Percentiles rank a stretch among this genome's conserved stretches.
These are phyloP conservation scores for Semibalanus balanoides DNA, from an alignment of 1,140 invertebrate genomes.

Conservation along the genomic window DNA sequence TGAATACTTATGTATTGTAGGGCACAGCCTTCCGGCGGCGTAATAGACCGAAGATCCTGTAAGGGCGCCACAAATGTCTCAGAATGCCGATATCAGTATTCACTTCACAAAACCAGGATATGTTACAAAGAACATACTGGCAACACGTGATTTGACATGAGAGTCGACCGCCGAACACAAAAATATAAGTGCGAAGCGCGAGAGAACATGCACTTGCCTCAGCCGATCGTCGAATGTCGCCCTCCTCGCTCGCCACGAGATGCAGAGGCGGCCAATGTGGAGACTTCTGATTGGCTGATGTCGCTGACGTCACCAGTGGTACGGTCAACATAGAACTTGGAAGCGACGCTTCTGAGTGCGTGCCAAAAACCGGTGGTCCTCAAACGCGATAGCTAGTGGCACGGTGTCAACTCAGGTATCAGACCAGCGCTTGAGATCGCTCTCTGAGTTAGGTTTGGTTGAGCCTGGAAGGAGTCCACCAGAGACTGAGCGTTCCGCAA, in stretches of 20 bases:
- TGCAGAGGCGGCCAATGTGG: conserved; percentile 11
- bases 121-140: neutral
- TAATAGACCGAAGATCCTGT: neutral
- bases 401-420: too few relatives aligned
- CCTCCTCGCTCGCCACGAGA: neutral
- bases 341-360: too few relatives aligned
- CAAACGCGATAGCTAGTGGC: too few relatives aligned
- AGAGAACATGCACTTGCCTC: conserved; percentile 11
- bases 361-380: too few relatives aligned
- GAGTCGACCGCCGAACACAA: neutral
- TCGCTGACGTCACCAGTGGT: conserved; percentile 4
- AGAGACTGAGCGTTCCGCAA: too few relatives aligned
- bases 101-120: neutral
- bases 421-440: too few relatives aligned
- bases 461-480: too few relatives aligned
- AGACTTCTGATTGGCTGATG: conserved; percentile 8
- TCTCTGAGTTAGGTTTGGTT: too few relatives aligned
- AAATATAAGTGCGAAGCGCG: neutral
- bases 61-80: neutral
- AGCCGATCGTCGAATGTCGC: conserved; percentile 15
- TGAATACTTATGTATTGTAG: too few relatives aligned
- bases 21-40: too few relatives aligned
- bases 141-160: neutral
- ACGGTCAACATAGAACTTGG: too few relatives aligned
- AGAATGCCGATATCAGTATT: neutral